These are phyloP conservation scores for Nomada ruficornis DNA, from an alignment of 2,888 invertebrate genomes.

Conservation along the genomic window DNA sequence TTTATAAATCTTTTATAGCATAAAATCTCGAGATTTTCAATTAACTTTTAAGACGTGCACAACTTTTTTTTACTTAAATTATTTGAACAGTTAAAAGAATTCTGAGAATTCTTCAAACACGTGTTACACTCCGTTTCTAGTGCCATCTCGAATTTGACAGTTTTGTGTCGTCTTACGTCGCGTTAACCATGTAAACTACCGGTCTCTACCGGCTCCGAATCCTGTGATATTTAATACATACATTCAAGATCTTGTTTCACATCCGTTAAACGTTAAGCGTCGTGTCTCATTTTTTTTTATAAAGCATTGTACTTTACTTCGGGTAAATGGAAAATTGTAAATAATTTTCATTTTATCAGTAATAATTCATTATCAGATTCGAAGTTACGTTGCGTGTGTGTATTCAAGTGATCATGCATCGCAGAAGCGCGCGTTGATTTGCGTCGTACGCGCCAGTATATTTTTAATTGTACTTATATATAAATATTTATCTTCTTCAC, in stretches of 20 bases:
- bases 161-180: not conserved
- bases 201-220: too few species aligned
- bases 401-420: too few species aligned
- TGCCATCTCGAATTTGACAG: slow-evolving; percentile 60
- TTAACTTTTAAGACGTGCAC: not conserved
- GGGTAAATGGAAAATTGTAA: not conserved
- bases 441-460: not conserved
- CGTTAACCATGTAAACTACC: not conserved
- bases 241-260: too few species aligned
- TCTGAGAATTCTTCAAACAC: slow-evolving; percentile 43
- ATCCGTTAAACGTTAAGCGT: too few species aligned
- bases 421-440: not conserved
- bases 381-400: not conserved
- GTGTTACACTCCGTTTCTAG: slow-evolving; percentile 37
- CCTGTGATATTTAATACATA: too few species aligned
- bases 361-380: not conserved
- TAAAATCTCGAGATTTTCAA: not conserved
- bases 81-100: slow-evolving; percentile 35
- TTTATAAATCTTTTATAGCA: not conserved
- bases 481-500: not conserved
- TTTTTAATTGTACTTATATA: not conserved
- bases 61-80: slow-evolving; percentile 6
- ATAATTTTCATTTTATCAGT: not conserved
- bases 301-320: not conserved
- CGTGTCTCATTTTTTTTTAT: too few species aligned